phyloP scores from a whole-genome alignment of 1,140 invertebrate species.

The Portunus trituberculatus region DNA sequence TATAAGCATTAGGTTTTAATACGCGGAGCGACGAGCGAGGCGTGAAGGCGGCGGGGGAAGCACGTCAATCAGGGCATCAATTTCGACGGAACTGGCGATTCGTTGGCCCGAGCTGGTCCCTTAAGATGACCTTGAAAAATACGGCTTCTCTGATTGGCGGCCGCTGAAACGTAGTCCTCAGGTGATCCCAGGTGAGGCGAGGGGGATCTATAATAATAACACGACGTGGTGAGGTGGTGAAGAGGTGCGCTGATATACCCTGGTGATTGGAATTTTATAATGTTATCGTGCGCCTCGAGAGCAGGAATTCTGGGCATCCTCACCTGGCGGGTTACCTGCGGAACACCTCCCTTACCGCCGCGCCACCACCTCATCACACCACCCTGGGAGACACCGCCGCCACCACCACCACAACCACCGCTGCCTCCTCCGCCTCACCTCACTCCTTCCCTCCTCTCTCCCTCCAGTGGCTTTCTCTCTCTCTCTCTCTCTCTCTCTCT shows the following conservation, averaged over 20 bases:
- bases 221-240: no score
- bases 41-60: constrained; percentile 6
- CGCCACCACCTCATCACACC: background rate
- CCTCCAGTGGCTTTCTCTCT: background rate
- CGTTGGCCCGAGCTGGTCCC: no score
- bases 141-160: background rate
- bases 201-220: background rate
- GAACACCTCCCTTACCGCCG: background rate
- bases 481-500: background rate
- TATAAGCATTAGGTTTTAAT: constrained; percentile 55
- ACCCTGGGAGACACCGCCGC: background rate
- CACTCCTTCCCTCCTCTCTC: background rate
- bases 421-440: no score
- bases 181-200: background rate
- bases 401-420: background rate
- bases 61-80: constrained; percentile 45
- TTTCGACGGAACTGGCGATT: background rate
- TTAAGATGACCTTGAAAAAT: background rate
- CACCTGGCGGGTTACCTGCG: background rate
- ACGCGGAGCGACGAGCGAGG: background rate
- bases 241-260: background rate
- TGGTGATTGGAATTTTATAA: constrained; percentile 8
- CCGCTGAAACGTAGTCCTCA: background rate
- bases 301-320: background rate
- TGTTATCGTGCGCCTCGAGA: background rate